Base-by-base conservation (phyloP, 2,113 vertebrate genomes). In the Zapornia atra region DNA sequence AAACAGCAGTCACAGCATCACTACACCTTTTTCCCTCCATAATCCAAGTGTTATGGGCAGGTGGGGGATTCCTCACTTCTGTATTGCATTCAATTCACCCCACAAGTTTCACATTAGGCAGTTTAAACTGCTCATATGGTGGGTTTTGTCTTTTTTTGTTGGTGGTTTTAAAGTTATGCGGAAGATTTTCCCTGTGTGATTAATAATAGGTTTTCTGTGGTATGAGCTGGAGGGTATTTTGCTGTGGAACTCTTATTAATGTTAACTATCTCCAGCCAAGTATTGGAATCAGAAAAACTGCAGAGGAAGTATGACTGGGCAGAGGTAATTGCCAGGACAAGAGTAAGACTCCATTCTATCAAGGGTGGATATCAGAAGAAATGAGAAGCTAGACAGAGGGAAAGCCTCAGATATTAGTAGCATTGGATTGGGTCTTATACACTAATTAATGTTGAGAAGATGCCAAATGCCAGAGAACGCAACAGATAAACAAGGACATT, bases 381-480 rank as follows among this genome's bases (percentile, higher is more conserved):
- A 68, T 36, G 34, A 90, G 68, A 90, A 82, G 42, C 18, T 88
- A 53, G 51, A 86, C 26, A n/a, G 9, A 61, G 26, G 20, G 51
- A 76, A 92, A 77, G 17, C 33, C 68, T 92, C 26, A 40, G 64
- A 90, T 68, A 88, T 63, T 48, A 72, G 60, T 56, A 73, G 20
- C 3, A 2, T 34, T 77, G 51, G 50, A 70, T 60, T 34, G 22
- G 61, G 44, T 88, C 17, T 2, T 59, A 71, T 44, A 71, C 34
- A 68, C 28, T 88, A 90, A 97, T 95, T 92, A 92, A 68, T 42
- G 53, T 48, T 88, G 88, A 94, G 82, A 90, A 90, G 51, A 88
- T 88, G 76, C 84, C 86, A 94, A 79, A 70, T 61, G 42, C 54
- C 92, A 88, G 51, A 88, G 60, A 81, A 91, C 1, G 6, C 61